Percentiles rank a stretch among this genome's conserved stretches.
phyloP scores from a whole-genome alignment of 2,888 invertebrate genomes.

The Hirudinaria manillensis region DNA sequence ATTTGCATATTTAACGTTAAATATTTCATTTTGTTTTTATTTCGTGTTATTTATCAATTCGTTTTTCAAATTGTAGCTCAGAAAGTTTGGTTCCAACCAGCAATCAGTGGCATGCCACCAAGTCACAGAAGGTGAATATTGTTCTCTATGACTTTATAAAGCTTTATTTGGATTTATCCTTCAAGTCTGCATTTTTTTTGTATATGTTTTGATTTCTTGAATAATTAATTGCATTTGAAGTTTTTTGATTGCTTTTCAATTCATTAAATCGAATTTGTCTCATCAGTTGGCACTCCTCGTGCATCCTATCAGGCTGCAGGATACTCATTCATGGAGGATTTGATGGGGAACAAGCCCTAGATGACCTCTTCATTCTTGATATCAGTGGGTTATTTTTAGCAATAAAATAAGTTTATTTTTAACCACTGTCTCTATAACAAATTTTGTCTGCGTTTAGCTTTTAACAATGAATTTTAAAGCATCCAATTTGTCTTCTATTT shows the following conservation, averaged over 20 bases:
- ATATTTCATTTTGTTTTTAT: neutral
- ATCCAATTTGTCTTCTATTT: neutral
- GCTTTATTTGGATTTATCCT: neutral
- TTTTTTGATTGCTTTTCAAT: neutral
- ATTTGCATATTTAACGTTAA: neutral
- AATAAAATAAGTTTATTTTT: neutral
- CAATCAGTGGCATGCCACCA: constrained; percentile 47
- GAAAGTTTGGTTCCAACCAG: constrained; percentile 46
- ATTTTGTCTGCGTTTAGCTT: no score
- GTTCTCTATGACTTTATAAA: neutral
- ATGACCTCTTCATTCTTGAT: constrained; percentile 49
- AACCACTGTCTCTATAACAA: neutral
- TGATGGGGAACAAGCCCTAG: constrained; percentile 49
- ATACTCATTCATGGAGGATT: constrained; percentile 52
- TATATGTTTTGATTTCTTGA: no score
- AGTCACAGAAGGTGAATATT: constrained; percentile 46
- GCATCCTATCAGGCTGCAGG: constrained; percentile 46
- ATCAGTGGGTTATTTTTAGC: constrained; percentile 43
- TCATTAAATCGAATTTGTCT: neutral
- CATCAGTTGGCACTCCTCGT: constrained; percentile 21
- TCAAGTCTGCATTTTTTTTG: neutral
- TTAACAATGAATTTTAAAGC: no score
- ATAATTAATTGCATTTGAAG: no score
- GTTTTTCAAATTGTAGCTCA: constrained; percentile 1
- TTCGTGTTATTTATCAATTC: neutral